A percentile compares a stretch with the other conserved stretches of the same genome.
These are phyloP conservation scores for Scaptodrosophila lebanonensis DNA, from an alignment of 1,140 invertebrate species.

Conservation along the genomic window DNA sequence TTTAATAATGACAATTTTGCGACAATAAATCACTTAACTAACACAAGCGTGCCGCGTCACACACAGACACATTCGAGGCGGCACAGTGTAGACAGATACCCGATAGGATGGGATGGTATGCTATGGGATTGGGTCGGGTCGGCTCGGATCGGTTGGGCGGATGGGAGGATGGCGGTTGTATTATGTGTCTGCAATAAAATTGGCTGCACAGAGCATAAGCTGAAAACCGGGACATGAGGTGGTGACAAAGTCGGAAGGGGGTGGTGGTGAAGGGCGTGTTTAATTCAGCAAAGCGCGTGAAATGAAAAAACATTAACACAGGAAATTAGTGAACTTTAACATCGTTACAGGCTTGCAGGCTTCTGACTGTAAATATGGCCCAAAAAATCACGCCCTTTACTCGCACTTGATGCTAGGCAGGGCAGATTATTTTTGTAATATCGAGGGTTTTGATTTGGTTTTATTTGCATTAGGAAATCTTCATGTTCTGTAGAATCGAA, in stretches of 20 bases:
- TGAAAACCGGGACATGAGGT: background rate
- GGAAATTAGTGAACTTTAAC: constrained; percentile 6
- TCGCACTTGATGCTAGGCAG: too few species aligned
- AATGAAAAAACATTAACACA: constrained; percentile 57
- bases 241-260: background rate
- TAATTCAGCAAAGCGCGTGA: constrained; percentile 34
- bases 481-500: too few species aligned
- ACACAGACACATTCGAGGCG: constrained; percentile 1
- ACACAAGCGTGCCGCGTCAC: constrained; percentile 37
- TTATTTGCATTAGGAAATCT: too few species aligned
- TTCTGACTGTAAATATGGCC: too few species aligned
- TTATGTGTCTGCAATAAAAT: constrained; percentile 3
- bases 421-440: too few species aligned
- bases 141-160: background rate
- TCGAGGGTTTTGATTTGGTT: too few species aligned
- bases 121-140: too few species aligned
- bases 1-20: constrained; percentile 73
- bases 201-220: background rate
- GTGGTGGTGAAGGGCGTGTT: background rate
- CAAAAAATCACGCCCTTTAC: too few species aligned
- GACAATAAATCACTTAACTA: constrained; percentile 74
- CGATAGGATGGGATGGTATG: too few species aligned
- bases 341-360: too few species aligned
- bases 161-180: background rate
- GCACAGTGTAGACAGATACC: background rate